Conservation (phyloP, 2,113 vertebrate species). For the Solea senegalensis region DNA sequence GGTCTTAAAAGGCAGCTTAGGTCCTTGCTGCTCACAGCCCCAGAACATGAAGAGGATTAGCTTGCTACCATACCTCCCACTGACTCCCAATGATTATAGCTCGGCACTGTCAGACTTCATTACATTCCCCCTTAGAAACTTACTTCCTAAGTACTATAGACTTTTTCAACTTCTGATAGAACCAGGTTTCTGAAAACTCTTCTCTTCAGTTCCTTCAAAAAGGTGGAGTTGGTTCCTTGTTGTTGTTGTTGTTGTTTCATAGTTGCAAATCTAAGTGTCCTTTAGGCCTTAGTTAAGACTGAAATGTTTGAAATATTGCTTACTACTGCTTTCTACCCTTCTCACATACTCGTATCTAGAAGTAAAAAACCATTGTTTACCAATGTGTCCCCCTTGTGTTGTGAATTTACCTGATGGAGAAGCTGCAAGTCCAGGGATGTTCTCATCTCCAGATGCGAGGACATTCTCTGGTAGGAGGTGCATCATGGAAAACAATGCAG, state of each 20-base stretch:
- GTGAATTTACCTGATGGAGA: slow-evolving; percentile 65
- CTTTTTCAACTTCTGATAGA: slow-evolving; percentile 67
- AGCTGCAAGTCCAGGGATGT: slow-evolving; percentile 83
- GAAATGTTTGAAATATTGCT: no score
- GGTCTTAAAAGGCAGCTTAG: slow-evolving; percentile 74
- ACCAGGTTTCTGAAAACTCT: slow-evolving; percentile 39
- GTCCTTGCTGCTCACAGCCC: slow-evolving; percentile 74
- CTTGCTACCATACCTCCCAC: slow-evolving; percentile 69
- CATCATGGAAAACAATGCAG: slow-evolving; percentile 70
- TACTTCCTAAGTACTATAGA: slow-evolving; percentile 66
- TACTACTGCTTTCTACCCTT: no score
- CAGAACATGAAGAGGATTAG: slow-evolving; percentile 79
- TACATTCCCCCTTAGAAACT: slow-evolving; percentile 69
- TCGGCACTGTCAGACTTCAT: slow-evolving; percentile 76
- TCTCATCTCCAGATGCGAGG: slow-evolving; percentile 84
- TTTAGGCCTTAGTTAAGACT: background rate
- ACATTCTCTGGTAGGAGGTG: slow-evolving; percentile 91
- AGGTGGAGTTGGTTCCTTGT: background rate
- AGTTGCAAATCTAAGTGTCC: background rate
- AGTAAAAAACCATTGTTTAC: no score
- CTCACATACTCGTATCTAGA: no score
- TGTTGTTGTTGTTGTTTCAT: background rate
- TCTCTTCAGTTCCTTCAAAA: background rate
- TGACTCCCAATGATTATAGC: slow-evolving; percentile 74
- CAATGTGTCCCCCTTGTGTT: background rate